Evolutionary conservation across 2,113 vertebrate genomes (phyloP).

Genomic region (Nycticorax nycticorax): DNA sequence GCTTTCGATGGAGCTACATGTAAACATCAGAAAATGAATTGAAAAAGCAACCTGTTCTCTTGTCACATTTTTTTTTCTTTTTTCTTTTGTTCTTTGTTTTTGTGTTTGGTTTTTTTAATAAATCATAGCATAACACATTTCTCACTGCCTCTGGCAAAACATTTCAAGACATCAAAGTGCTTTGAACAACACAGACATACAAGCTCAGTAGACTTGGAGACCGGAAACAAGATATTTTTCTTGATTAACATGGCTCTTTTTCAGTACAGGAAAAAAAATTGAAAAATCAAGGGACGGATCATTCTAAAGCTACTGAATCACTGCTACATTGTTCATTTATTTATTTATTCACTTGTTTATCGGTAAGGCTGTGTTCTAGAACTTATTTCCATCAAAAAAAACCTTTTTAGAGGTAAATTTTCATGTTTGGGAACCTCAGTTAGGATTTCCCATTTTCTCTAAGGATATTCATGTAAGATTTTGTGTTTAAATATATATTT

Average conservation of each 20-base stretch:
- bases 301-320: not conserved
- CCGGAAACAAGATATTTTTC: not conserved
- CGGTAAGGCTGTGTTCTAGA: not conserved
- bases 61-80: not conserved
- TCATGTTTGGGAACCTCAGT: not conserved
- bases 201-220: slow-evolving; percentile 22
- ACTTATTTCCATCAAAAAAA: slow-evolving; percentile 9
- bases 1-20: slow-evolving; percentile 80
- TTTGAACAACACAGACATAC: slow-evolving; percentile 41
- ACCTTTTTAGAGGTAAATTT: not conserved
- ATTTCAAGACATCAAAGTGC: slow-evolving; percentile 56
- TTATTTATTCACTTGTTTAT: not conserved
- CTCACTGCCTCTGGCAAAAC: slow-evolving; percentile 72
- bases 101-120: slow-evolving; percentile 10
- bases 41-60: slow-evolving; percentile 76
- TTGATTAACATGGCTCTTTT: slow-evolving; percentile 5
- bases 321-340: not conserved
- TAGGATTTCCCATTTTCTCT: not conserved
- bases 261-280: not conserved
- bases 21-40: slow-evolving; percentile 81
- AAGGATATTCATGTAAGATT: not conserved
- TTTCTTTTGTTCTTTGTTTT: slow-evolving; percentile 1
- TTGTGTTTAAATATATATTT: not conserved
- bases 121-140: slow-evolving; percentile 69
- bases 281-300: not conserved